These are phyloP conservation scores for Lagopus muta DNA, from an alignment of 2,113 vertebrate genomes.

Conservation along the genomic window DNA sequence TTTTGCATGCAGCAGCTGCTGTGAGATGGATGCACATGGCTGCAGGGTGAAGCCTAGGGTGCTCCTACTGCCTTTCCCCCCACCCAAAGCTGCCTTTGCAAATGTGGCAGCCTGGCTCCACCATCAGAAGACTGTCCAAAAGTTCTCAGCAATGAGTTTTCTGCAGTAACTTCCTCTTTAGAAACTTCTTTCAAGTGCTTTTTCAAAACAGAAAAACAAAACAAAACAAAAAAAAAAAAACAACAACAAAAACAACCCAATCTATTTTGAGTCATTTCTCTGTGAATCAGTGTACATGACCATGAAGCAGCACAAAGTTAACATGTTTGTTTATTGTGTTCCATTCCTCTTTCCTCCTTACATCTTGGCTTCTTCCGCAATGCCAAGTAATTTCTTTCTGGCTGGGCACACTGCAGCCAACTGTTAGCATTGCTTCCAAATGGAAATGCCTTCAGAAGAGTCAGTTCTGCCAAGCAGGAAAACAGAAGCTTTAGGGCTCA, in stretches of 20 bases:
- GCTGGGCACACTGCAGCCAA: not conserved
- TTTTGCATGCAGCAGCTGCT: no score
- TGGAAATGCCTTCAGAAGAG: accelerated
- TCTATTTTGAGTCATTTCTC: not conserved
- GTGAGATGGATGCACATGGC: no score
- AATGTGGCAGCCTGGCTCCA: accelerated
- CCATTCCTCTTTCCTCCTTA: not conserved
- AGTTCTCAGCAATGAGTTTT: not conserved
- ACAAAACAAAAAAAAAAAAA: no score
- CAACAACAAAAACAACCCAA: no score
- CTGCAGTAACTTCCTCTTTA: not conserved
- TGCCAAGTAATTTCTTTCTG: not conserved
- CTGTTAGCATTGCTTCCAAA: not conserved
- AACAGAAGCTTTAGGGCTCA: not conserved
- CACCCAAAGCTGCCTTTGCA: no score
- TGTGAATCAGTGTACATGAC: not conserved
- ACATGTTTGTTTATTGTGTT: not conserved
- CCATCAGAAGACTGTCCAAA: no score
- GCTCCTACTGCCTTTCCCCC: no score
- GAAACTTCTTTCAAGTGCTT: not conserved
- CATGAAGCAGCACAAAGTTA: accelerated
- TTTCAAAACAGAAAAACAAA: no score
- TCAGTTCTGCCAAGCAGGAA: not conserved
- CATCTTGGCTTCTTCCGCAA: not conserved
- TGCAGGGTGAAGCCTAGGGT: no score